A percentile compares a stretch with the other conserved stretches of the same genome.
Evolutionary conservation across 1,140 invertebrate species (phyloP).

Genomic region (Pachypeltis micranthus): DNA sequence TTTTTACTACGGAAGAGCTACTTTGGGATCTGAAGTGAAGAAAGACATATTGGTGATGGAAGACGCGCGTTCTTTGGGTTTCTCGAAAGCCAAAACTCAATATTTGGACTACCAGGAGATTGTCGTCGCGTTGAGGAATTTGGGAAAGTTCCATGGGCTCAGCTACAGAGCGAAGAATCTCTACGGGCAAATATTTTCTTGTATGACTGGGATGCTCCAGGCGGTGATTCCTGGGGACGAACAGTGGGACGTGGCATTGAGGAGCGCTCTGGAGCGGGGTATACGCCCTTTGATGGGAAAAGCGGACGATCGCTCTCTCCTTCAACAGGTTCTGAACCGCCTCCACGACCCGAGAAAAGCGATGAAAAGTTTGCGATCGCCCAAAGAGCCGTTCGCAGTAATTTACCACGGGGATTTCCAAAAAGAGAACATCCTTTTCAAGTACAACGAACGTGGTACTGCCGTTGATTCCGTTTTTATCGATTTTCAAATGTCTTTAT

Average conservation of each 20-base stretch:
- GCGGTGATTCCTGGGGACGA: background rate
- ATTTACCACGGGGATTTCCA: slow-evolving; percentile 8
- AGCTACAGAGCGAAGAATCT: slow-evolving; percentile 10
- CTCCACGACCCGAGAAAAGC: background rate
- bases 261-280: background rate
- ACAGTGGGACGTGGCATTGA: background rate
- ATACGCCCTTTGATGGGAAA: background rate
- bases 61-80: background rate
- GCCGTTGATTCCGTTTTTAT: background rate
- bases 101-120: slow-evolving; percentile 1
- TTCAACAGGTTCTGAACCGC: background rate
- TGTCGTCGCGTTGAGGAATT: background rate
- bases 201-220: background rate
- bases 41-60: background rate
- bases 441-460: background rate
- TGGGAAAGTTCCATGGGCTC: slow-evolving; percentile 7
- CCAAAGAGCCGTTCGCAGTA: background rate
- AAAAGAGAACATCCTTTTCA: background rate
- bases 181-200: background rate
- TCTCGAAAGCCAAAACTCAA: background rate
- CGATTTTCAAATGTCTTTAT: slow-evolving; percentile 9
- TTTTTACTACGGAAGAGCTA: background rate
- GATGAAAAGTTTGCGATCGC: background rate
- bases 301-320: background rate
- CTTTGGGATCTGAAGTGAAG: background rate